Percentiles rank a stretch among this genome's conserved stretches.
Evolutionary conservation across 2,888 invertebrate genomes (phyloP).

Genomic region (Dicycla oo): DNA sequence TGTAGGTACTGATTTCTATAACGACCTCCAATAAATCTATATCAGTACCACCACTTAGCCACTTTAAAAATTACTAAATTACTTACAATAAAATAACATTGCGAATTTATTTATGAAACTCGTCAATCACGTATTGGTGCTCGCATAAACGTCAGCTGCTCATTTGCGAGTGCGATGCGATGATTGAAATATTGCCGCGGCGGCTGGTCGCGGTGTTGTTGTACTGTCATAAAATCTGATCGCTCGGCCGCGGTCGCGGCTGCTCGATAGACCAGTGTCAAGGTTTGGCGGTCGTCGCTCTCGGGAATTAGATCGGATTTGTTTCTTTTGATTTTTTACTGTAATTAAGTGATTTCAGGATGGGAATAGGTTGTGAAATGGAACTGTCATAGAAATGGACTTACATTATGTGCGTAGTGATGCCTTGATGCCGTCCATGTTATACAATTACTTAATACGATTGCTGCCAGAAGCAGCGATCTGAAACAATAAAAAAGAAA

Average conservation of each 20-base stretch:
- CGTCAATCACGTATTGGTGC: conserved; percentile 47
- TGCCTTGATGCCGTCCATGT: conserved; percentile 86
- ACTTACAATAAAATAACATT: conserved; percentile 21
- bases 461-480: conserved; percentile 87
- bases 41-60: conserved; percentile 31
- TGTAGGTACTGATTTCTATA: conserved; percentile 27
- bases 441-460: conserved; percentile 86
- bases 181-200: conserved; percentile 54
- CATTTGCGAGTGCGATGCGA: conserved; percentile 18
- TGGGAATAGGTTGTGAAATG: neutral
- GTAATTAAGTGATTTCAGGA: neutral
- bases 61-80: conserved; percentile 25
- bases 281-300: conserved; percentile 58
- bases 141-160: conserved; percentile 29
- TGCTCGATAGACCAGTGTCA: conserved; percentile 50
- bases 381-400: conserved; percentile 62
- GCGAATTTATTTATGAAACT: conserved; percentile 37
- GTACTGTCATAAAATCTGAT: conserved; percentile 33
- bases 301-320: conserved; percentile 24
- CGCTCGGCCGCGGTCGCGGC: conserved; percentile 31
- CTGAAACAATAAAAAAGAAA: conserved; percentile 75
- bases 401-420: conserved; percentile 86
- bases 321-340: conserved; percentile 10
- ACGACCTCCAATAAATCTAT: conserved; percentile 38
- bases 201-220: conserved; percentile 2